Evolutionary conservation across 1,140 invertebrate genomes (phyloP).

Genomic region (Aphelenchoides besseyi): DNA sequence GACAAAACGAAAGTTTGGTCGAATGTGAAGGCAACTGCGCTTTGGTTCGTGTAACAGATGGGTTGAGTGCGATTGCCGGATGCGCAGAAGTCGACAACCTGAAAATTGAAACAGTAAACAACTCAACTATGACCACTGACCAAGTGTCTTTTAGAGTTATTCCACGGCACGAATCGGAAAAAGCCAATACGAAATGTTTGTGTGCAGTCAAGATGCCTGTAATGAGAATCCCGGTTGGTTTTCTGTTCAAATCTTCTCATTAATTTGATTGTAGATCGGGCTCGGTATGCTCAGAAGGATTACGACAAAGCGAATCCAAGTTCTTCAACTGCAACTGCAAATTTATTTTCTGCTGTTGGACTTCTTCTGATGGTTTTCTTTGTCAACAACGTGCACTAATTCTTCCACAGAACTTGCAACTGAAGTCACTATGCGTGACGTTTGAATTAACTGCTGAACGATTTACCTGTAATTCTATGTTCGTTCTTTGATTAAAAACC

Average conservation of each 20-base stretch:
- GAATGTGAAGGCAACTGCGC: neutral
- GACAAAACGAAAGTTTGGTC: neutral
- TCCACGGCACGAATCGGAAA: neutral
- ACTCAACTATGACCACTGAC: neutral
- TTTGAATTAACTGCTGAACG: too few relatives aligned
- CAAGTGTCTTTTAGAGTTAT: neutral
- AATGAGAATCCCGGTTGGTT: conserved; percentile 1
- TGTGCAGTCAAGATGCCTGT: neutral
- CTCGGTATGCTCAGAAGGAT: neutral
- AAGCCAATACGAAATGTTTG: neutral
- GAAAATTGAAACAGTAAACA: neutral
- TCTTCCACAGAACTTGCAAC: too few relatives aligned
- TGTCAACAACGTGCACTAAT: neutral
- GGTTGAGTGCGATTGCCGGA: neutral
- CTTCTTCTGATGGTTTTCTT: neutral
- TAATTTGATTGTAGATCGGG: neutral
- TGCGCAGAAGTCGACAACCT: neutral
- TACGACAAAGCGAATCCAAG: neutral
- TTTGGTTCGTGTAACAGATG: neutral
- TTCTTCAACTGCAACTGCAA: neutral
- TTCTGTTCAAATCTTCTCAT: neutral
- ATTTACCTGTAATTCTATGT: too few relatives aligned
- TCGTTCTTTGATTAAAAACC: too few relatives aligned
- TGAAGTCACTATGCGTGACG: too few relatives aligned
- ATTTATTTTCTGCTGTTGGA: neutral